Evolutionary conservation across 2,888 invertebrate species (phyloP).

Genomic region (Drosophila aldrichi): DNA sequence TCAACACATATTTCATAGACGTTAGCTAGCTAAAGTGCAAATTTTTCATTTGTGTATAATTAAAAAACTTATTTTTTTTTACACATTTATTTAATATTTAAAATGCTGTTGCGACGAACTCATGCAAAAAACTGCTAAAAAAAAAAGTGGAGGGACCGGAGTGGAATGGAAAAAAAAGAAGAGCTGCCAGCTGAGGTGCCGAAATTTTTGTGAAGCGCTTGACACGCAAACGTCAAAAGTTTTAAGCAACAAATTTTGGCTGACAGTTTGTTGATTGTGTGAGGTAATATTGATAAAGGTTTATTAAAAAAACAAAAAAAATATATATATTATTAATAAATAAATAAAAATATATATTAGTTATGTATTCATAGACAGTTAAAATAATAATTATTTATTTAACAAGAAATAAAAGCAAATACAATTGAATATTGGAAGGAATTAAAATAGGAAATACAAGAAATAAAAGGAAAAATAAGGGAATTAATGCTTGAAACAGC

Average conservation of each 20-base stretch:
- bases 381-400: background rate
- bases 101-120: slow-evolving; percentile 32
- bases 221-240: slow-evolving; percentile 40
- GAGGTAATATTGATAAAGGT: slow-evolving; percentile 16
- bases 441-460: no score
- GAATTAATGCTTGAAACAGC: no score
- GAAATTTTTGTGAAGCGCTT: slow-evolving; percentile 26
- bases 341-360: no score
- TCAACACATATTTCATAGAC: slow-evolving; percentile 21
- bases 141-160: slow-evolving; percentile 18
- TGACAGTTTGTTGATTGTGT: background rate
- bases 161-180: slow-evolving; percentile 17
- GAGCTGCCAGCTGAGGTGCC: slow-evolving; percentile 13
- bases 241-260: background rate
- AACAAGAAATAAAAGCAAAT: no score
- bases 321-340: no score
- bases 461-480: no score
- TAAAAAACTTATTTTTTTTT: slow-evolving; percentile 27
- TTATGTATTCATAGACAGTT: background rate
- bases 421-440: background rate
- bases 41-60: slow-evolving; percentile 31
- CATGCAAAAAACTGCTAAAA: slow-evolving; percentile 40
- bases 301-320: no score
- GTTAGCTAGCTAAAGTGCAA: slow-evolving; percentile 38
- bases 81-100: slow-evolving; percentile 24